These are phyloP conservation scores for Zaprionus vittiger DNA, from an alignment of 1,140 invertebrate species.

Conservation along the genomic window DNA sequence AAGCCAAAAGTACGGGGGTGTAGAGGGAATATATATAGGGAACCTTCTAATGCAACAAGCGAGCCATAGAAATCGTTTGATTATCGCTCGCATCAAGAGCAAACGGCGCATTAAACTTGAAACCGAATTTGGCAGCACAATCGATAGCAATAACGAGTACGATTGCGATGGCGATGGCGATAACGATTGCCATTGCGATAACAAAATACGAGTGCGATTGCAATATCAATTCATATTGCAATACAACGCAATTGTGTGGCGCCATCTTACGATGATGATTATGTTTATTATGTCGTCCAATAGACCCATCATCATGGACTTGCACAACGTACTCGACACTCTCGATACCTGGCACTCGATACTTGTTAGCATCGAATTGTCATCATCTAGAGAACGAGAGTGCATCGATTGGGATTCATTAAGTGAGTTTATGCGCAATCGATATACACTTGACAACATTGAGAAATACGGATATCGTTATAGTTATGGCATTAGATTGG, in stretches of 20 bases:
- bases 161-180: neutral
- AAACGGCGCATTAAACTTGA: conserved; percentile 73
- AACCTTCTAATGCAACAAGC: conserved; percentile 58
- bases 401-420: conserved; percentile 31
- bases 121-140: conserved; percentile 29
- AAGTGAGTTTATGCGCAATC: conserved; percentile 16
- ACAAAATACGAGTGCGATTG: neutral
- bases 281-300: neutral
- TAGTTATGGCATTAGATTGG: neutral
- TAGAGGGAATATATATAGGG: neutral
- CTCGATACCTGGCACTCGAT: neutral
- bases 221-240: neutral
- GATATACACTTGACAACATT: conserved; percentile 1
- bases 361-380: conserved; percentile 2
- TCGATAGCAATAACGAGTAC: conserved; percentile 31
- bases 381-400: conserved; percentile 18
- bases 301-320: neutral
- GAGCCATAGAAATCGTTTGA: conserved; percentile 72
- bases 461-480: neutral
- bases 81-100: conserved; percentile 62
- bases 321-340: conserved; percentile 3
- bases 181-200: conserved; percentile 10
- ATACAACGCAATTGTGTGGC: conserved; percentile 7
- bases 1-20: neutral
- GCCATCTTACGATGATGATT: conserved; percentile 47